phyloP scores from a whole-genome alignment of 2,113 vertebrate genomes.

The Rafetus swinhoei region DNA sequence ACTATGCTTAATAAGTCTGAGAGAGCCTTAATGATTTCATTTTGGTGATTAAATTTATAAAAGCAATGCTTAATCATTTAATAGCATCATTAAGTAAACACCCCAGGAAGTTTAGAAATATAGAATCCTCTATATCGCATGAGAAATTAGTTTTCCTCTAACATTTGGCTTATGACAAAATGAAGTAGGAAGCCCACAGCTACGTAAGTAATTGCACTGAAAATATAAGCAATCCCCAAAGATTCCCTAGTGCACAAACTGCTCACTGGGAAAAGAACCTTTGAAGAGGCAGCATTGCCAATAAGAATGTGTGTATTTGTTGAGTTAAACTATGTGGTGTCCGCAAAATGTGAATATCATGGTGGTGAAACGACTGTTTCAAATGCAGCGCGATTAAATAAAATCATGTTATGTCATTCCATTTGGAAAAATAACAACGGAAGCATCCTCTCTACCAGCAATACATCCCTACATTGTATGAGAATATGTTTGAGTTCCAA shows the following conservation, averaged over 20 bases:
- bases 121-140: constrained; percentile 56
- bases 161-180: constrained; percentile 45
- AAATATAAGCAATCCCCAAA: constrained; percentile 53
- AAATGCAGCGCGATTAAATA: not conserved
- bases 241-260: constrained; percentile 45
- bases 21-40: constrained; percentile 54
- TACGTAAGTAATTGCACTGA: constrained; percentile 63
- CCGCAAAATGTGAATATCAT: constrained; percentile 21
- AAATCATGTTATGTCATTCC: not conserved
- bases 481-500: not conserved
- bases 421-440: not conserved
- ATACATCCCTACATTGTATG: not conserved
- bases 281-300: constrained; percentile 5
- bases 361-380: constrained; percentile 33
- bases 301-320: not conserved
- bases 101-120: constrained; percentile 69
- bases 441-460: not conserved
- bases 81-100: constrained; percentile 71
- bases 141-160: constrained; percentile 70
- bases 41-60: constrained; percentile 73
- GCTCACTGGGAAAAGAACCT: constrained; percentile 50
- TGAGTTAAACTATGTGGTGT: not conserved
- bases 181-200: constrained; percentile 66
- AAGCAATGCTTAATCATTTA: constrained; percentile 70
- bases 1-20: constrained; percentile 67